Evolutionary conservation across 1,140 invertebrate genomes (phyloP).

Genomic region (Saccostrea cuccullata): DNA sequence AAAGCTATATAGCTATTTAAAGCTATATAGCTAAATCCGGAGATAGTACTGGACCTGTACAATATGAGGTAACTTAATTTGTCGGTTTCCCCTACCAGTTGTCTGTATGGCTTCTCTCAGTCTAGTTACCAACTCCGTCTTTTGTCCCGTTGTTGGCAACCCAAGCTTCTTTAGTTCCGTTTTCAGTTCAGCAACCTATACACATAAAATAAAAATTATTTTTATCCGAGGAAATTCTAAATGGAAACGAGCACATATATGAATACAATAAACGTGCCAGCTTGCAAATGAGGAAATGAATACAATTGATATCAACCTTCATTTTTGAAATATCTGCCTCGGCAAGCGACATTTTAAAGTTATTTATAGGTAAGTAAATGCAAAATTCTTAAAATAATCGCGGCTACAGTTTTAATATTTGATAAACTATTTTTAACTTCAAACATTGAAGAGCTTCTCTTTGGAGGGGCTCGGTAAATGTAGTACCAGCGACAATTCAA

Average conservation of each 20-base stretch:
- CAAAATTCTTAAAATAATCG: not conserved
- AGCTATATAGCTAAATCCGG: no score
- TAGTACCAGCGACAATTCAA: no score
- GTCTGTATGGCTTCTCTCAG: slow-evolving; percentile 83
- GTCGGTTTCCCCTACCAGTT: not conserved
- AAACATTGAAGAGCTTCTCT: not conserved
- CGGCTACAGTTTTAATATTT: not conserved
- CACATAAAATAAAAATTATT: not conserved
- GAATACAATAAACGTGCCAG: no score
- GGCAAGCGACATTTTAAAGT: not conserved
- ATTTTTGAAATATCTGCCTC: not conserved
- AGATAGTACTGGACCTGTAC: no score
- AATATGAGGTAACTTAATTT: no score
- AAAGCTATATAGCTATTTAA: no score
- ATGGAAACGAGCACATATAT: not conserved
- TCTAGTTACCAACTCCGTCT: slow-evolving; percentile 88
- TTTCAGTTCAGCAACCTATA: slow-evolving; percentile 87
- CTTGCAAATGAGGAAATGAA: not conserved
- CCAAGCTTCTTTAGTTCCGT: slow-evolving; percentile 88
- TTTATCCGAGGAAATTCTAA: not conserved
- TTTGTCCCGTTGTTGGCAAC: slow-evolving; percentile 86
- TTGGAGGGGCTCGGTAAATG: no score
- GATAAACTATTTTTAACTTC: not conserved
- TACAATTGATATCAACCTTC: not conserved
- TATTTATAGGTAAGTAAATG: not conserved